Base-by-base conservation (phyloP, 1,140 invertebrate species). In the Asobara japonica region DNA sequence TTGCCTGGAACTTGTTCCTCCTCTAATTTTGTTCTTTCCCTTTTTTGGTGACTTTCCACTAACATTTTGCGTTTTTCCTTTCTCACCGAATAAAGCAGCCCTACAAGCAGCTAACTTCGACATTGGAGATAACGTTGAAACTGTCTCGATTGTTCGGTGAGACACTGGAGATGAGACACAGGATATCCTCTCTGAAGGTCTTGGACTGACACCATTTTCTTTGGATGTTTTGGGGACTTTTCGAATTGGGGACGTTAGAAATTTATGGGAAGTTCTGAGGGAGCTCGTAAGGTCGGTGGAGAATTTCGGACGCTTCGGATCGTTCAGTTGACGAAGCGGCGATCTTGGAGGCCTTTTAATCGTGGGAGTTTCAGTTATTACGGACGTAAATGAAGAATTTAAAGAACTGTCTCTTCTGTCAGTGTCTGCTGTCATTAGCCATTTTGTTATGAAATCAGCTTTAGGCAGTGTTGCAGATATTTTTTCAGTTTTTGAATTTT, bases 361-460 rank as follows among this genome's bases (percentile, higher is more conserved):
- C 11, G 29, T 27, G n/a, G 60, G 29, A 16, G 11, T 62, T 11
- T 31, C 29, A 30, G n/a, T 3, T 3, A 62, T 18, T 1, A 31
- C 25, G 11, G 51, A 27, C 22, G 10, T 3, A 6, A 1, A 56
- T 2, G 51, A 56, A 3, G 51, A 22, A 20, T 27, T 56, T 22
- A 25, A 10, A 10, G 22, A 1, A 18, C 20, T 56, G 6, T 25
- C 51, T 5, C 13, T 5, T 18, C 16, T 16, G 2, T 16, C 45
- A 8, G 20, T 56, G 22, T 56, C 51, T 1, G 51, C 20, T 22
- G 65, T 56, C 36, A 78, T 73, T 31, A 76, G 64, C 79, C 75
- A 77, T 7, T 75, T 75, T 3, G 38, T 60, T 1, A 78, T 75
- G 33, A 66, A 76, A 27, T 78, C 74, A 0, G 0, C 6, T 7